These are phyloP conservation scores for Trachops cirrhosus DNA, from an alignment of 2,797 vertebrate species.

Conservation along the genomic window DNA sequence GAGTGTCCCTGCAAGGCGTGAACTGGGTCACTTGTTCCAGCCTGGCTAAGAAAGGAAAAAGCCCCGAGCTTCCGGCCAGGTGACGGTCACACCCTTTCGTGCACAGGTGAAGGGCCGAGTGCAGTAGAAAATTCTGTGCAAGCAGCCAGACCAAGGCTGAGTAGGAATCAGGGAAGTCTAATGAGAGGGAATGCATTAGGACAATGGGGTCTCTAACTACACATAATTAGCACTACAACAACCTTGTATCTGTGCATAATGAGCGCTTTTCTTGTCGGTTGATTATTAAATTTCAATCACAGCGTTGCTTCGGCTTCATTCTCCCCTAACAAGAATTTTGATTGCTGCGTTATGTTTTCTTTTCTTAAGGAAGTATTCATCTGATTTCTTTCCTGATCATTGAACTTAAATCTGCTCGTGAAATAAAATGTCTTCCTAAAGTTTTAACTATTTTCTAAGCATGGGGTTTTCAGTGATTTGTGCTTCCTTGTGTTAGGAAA, in stretches of 20 bases:
- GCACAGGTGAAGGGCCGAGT: neutral
- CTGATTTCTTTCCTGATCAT: neutral
- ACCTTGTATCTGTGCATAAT: conserved; percentile 37
- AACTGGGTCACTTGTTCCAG: conserved; percentile 74
- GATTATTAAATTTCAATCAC: conserved; percentile 14
- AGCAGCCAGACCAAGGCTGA: conserved; percentile 54
- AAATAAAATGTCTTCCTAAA: neutral
- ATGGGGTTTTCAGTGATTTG: neutral
- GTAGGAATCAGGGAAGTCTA: conserved; percentile 42
- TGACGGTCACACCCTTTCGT: conserved; percentile 56
- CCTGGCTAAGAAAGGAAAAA: conserved; percentile 51
- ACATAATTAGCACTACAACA: conserved; percentile 40
- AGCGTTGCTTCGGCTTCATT: neutral
- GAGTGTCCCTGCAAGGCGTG: conserved; percentile 52
- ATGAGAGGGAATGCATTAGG: conserved; percentile 54
- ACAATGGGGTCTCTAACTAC: conserved; percentile 53
- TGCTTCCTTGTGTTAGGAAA: neutral
- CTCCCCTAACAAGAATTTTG: neutral
- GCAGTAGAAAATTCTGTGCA: conserved; percentile 64
- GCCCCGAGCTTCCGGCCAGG: conserved; percentile 39
- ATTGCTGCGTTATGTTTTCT: conserved; percentile 26
- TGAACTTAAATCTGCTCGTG: neutral
- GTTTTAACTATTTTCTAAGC: neutral
- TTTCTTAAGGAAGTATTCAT: neutral
- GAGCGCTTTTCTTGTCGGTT: conserved; percentile 42